Percentiles rank a stretch among this genome's conserved stretches.
Evolutionary conservation across 1,140 invertebrate species (phyloP).

Genomic region (Hormaphis cornu): DNA sequence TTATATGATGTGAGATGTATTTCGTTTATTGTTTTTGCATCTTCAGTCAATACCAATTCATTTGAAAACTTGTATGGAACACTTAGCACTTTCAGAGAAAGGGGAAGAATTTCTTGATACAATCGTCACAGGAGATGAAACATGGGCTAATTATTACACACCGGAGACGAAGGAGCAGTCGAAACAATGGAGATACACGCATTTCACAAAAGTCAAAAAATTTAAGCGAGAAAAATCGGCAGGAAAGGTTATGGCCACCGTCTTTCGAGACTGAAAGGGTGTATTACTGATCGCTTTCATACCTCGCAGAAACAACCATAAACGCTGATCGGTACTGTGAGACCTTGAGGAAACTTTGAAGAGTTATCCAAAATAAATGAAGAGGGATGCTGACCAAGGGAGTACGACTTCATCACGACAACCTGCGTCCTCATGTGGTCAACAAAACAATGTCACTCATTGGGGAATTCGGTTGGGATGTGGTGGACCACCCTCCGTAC

Average conservation of each 20-base stretch:
- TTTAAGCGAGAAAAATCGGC: not conserved
- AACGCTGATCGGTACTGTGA: not conserved
- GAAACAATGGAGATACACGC: too few species aligned
- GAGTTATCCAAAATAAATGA: not conserved
- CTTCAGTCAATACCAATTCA: too few species aligned
- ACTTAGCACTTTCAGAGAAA: not conserved
- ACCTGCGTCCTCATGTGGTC: conserved; percentile 40
- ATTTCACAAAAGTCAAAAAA: too few species aligned
- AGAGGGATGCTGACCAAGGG: not conserved
- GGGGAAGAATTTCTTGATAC: not conserved
- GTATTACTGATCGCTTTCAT: not conserved
- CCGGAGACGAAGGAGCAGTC: too few species aligned
- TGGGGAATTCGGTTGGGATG: conserved; percentile 38
- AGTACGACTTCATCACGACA: conserved; percentile 41
- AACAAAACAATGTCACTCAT: conserved; percentile 32
- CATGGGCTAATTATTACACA: not conserved
- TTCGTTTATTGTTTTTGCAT: too few species aligned
- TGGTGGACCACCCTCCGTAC: conserved; percentile 40
- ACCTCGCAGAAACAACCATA: not conserved
- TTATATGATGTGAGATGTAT: too few species aligned
- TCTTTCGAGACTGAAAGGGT: conserved; percentile 11
- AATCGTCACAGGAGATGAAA: not conserved
- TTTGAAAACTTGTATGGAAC: too few species aligned
- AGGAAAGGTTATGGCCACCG: conserved; percentile 1
- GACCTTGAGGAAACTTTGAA: not conserved